Evolutionary conservation across 2,113 vertebrate species (phyloP).

Genomic region (Puffinus mauretanicus): DNA sequence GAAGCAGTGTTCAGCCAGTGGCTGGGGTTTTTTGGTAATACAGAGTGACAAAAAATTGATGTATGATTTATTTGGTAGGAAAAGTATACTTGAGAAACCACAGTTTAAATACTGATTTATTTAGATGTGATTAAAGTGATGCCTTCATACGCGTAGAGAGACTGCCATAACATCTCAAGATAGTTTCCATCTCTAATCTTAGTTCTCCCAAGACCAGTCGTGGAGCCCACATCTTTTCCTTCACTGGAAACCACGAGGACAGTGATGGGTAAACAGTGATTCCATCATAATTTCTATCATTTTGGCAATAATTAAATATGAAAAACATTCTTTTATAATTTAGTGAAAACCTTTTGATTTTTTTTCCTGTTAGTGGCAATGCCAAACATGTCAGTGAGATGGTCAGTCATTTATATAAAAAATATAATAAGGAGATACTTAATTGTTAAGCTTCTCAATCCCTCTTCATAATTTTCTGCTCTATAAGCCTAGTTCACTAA

Average conservation of each 20-base stretch:
- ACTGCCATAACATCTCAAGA: background rate
- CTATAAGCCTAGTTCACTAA: background rate
- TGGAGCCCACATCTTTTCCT: background rate
- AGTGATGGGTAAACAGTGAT: conserved; percentile 11
- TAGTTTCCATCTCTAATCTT: background rate
- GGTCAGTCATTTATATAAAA: background rate
- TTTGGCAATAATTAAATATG: background rate
- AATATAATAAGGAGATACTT: background rate
- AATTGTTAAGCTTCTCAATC: background rate
- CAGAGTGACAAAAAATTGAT: background rate
- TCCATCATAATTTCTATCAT: background rate
- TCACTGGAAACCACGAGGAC: background rate
- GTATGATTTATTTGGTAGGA: background rate
- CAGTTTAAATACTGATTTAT: background rate
- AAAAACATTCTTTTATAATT: background rate
- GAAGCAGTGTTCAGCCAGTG: background rate
- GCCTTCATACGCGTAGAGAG: background rate
- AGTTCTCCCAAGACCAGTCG: background rate
- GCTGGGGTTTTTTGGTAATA: background rate
- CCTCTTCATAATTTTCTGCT: background rate
- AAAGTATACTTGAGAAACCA: background rate
- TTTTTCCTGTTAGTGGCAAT: background rate
- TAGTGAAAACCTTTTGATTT: background rate
- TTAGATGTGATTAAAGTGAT: background rate
- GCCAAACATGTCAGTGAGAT: background rate